Conservation (phyloP, 2,113 vertebrate genomes). For the Tympanuchus pallidicinctus region DNA sequence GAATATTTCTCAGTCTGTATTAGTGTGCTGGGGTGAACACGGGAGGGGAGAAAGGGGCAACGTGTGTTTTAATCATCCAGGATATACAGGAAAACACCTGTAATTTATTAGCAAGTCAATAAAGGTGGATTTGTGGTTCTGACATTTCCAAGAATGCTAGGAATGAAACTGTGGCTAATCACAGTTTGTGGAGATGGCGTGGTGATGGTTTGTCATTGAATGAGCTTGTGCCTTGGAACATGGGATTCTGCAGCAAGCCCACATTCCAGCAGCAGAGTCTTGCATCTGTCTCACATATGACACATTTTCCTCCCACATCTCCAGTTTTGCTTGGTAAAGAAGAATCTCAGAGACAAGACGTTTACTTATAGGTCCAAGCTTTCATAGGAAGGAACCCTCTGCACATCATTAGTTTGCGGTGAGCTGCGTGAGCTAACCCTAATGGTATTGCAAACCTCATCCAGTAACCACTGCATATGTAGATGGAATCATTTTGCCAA, state of each 20-base stretch:
- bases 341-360: background rate
- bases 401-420: background rate
- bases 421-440: constrained; percentile 6
- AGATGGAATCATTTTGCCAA: background rate
- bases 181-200: background rate
- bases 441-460: background rate
- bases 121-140: background rate
- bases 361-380: background rate
- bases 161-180: background rate
- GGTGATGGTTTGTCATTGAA: background rate
- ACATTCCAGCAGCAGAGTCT: background rate
- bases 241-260: background rate
- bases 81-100: background rate
- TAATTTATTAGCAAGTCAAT: background rate
- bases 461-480: background rate
- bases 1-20: background rate
- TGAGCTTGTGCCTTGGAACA: background rate
- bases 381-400: background rate
- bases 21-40: background rate
- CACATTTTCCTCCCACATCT: background rate
- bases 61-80: background rate
- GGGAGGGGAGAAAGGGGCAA: background rate
- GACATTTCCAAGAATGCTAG: background rate
- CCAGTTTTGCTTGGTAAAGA: background rate
- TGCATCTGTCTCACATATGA: background rate